These are phyloP conservation scores for Drosophila dives DNA, from an alignment of 2,888 invertebrate genomes.

Conservation along the genomic window DNA sequence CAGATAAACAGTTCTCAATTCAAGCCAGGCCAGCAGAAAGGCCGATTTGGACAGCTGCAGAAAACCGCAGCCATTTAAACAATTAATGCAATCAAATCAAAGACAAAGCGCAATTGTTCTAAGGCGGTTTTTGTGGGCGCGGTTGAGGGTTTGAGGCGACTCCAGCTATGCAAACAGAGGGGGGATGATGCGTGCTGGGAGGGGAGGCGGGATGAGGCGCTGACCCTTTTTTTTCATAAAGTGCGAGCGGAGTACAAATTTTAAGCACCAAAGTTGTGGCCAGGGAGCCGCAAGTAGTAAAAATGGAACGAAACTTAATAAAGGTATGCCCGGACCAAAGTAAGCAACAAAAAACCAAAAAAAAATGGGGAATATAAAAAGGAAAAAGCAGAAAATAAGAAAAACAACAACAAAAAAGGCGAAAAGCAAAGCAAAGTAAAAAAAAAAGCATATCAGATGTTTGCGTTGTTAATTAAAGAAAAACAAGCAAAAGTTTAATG, in stretches of 20 bases:
- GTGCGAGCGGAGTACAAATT: slow-evolving; percentile 48
- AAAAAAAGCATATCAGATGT: slow-evolving; percentile 77
- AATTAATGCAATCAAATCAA: slow-evolving; percentile 65
- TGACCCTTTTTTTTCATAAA: slow-evolving; percentile 49
- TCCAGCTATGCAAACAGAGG: slow-evolving; percentile 14
- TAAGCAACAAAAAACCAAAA: slow-evolving; percentile 53
- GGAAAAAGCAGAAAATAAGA: slow-evolving; percentile 10
- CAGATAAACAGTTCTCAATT: slow-evolving; percentile 4
- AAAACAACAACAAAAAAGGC: slow-evolving; percentile 38
- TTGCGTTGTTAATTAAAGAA: slow-evolving; percentile 83
- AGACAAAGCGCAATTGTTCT: slow-evolving; percentile 51
- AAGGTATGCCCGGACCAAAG: slow-evolving; percentile 62
- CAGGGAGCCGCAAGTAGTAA: slow-evolving; percentile 20
- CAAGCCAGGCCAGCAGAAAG: not conserved
- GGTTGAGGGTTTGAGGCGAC: not conserved
- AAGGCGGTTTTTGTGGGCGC: slow-evolving; percentile 42
- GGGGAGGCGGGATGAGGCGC: not conserved
- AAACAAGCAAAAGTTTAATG: slow-evolving; percentile 83
- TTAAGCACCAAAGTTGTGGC: slow-evolving; percentile 52
- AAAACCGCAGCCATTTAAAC: slow-evolving; percentile 50
- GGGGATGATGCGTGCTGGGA: not conserved
- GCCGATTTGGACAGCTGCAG: not conserved
- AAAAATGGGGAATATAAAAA: slow-evolving; percentile 4
- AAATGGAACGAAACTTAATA: slow-evolving; percentile 55
- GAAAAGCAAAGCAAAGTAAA: slow-evolving; percentile 43